Conservation (phyloP, 2,797 vertebrate genomes). For the Sarcophilus harrisii region DNA sequence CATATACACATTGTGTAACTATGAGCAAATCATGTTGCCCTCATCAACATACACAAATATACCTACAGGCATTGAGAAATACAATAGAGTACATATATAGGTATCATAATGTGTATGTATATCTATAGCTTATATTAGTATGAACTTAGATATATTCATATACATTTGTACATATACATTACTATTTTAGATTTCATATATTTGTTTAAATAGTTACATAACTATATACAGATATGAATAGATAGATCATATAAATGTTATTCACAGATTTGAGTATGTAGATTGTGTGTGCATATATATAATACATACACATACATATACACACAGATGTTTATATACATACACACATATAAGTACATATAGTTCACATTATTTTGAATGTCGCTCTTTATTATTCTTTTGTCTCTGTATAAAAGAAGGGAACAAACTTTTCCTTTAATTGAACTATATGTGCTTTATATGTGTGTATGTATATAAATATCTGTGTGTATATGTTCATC, state of each 20-base stretch:
- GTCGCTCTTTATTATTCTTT: neutral
- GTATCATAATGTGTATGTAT: neutral
- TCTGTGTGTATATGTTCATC: neutral
- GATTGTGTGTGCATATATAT: neutral
- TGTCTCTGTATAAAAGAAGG: neutral
- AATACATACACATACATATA: neutral
- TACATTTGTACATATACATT: neutral
- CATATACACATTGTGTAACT: neutral
- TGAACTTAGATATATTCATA: neutral
- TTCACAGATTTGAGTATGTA: neutral
- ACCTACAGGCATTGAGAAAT: neutral
- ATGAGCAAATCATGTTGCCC: neutral
- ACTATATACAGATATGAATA: no score
- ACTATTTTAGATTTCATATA: no score
- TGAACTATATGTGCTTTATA: neutral
- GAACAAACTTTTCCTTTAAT: neutral
- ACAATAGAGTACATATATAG: neutral
- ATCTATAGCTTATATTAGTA: neutral
- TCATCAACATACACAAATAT: neutral
- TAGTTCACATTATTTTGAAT: neutral
- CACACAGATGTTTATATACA: neutral
- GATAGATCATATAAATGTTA: no score
- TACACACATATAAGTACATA: rapidly evolving
- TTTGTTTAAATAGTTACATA: neutral
- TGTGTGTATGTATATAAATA: neutral